Evolutionary conservation across 2,797 vertebrate genomes (phyloP).

Genomic region (Alca torda): DNA sequence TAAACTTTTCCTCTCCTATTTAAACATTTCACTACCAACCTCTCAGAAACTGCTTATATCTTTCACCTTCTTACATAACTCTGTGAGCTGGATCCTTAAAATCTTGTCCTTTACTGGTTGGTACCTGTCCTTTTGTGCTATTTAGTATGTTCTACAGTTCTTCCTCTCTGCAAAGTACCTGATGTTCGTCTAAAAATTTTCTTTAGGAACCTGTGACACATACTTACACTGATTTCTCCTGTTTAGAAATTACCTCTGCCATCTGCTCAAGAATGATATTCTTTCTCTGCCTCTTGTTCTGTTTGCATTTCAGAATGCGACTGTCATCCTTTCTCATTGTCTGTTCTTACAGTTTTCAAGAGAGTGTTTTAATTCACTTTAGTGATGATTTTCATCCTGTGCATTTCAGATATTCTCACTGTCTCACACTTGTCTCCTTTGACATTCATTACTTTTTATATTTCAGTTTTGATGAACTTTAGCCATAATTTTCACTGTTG

Average conservation of each 20-base stretch:
- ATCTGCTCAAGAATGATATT: neutral
- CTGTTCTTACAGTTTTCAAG: neutral
- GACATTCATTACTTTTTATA: neutral
- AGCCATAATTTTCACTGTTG: neutral
- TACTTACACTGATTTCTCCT: neutral
- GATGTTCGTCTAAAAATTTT: neutral
- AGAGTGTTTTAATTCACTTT: neutral
- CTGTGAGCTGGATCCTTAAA: neutral
- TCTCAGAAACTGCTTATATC: neutral
- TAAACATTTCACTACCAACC: neutral
- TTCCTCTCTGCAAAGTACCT: neutral
- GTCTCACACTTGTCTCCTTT: neutral
- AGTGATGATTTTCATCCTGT: neutral
- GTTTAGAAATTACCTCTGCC: neutral
- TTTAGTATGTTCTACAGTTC: neutral
- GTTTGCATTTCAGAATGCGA: neutral
- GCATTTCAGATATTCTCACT: neutral
- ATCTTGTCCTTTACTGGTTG: neutral
- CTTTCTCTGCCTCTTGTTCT: neutral
- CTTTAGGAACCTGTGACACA: neutral
- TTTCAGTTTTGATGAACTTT: neutral
- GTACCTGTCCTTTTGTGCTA: neutral
- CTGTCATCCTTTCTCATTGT: neutral
- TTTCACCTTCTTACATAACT: neutral
- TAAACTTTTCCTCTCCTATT: neutral